Conservation (phyloP, 2,797 vertebrate species). For the Acanthurus tractus region DNA sequence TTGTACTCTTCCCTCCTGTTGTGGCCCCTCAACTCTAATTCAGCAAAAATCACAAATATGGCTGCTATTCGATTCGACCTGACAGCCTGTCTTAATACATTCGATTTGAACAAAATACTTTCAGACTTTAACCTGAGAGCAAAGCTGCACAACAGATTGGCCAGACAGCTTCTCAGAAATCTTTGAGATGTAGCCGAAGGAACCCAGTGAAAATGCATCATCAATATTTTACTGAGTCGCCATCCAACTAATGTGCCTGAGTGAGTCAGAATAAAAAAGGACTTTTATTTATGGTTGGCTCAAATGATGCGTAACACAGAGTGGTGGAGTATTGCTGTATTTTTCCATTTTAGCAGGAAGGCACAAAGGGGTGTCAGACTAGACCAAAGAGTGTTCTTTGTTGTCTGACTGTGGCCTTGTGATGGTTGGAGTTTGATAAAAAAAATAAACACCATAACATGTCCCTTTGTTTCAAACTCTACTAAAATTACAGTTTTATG, state of each 20-base stretch:
- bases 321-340: conserved; percentile 36
- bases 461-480: not conserved
- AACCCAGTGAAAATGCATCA: conserved; percentile 58
- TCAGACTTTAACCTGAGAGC: conserved; percentile 32
- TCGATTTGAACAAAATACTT: conserved; percentile 2
- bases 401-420: conserved; percentile 57
- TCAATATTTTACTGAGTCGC: conserved; percentile 73
- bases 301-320: conserved; percentile 51
- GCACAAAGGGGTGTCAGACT: conserved; percentile 64
- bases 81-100: conserved; percentile 28
- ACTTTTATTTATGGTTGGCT: conserved; percentile 62
- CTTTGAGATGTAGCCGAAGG: conserved; percentile 35
- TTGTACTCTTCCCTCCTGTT: not conserved
- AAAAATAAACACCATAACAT: conserved; percentile 4
- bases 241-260: conserved; percentile 59
- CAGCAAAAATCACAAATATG: conserved; percentile 5
- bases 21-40: conserved; percentile 10
- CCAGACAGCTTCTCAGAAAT: conserved; percentile 36
- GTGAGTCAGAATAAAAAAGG: conserved; percentile 36
- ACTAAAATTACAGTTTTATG: too few relatives aligned
- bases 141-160: conserved; percentile 33
- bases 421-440: conserved; percentile 71
- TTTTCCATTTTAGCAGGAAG: conserved; percentile 64
- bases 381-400: conserved; percentile 59
- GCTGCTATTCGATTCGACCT: conserved; percentile 13